Percentiles rank a stretch among this genome's conserved stretches.
phyloP scores from a whole-genome alignment of 2,113 vertebrate species.

The Gasterosteus nipponicus region DNA sequence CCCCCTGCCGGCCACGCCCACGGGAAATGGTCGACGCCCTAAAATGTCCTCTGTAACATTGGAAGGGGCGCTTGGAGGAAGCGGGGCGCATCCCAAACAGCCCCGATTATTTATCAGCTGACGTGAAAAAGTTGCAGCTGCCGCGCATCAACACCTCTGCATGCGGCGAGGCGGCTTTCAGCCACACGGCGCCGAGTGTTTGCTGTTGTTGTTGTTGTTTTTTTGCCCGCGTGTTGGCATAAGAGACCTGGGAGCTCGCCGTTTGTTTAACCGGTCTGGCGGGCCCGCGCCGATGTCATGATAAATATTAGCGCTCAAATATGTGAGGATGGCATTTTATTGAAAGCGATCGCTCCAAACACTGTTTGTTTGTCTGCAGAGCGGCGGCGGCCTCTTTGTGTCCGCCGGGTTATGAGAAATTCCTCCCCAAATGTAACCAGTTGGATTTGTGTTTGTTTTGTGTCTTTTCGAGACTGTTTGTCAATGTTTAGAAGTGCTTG shows the following conservation, averaged over 20 bases:
- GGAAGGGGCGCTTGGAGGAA: background rate
- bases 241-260: conserved; percentile 55
- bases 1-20: conserved; percentile 28
- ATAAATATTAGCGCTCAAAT: conserved; percentile 78
- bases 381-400: conserved; percentile 52
- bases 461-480: conserved; percentile 65
- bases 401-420: conserved; percentile 64
- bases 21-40: conserved; percentile 24
- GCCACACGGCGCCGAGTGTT: conserved; percentile 44
- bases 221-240: conserved; percentile 61
- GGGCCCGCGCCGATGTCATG: conserved; percentile 63
- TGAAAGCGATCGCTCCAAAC: conserved; percentile 71
- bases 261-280: conserved; percentile 72
- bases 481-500: conserved; percentile 67
- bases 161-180: conserved; percentile 23
- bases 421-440: conserved; percentile 66
- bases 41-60: conserved; percentile 43
- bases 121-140: conserved; percentile 13
- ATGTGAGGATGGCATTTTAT: conserved; percentile 70
- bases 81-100: background rate
- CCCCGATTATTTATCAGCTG: background rate
- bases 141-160: background rate
- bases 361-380: conserved; percentile 72
- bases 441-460: conserved; percentile 68
- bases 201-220: conserved; percentile 26